phyloP scores from a whole-genome alignment of 2,888 invertebrate species.

The Blera fallax region DNA sequence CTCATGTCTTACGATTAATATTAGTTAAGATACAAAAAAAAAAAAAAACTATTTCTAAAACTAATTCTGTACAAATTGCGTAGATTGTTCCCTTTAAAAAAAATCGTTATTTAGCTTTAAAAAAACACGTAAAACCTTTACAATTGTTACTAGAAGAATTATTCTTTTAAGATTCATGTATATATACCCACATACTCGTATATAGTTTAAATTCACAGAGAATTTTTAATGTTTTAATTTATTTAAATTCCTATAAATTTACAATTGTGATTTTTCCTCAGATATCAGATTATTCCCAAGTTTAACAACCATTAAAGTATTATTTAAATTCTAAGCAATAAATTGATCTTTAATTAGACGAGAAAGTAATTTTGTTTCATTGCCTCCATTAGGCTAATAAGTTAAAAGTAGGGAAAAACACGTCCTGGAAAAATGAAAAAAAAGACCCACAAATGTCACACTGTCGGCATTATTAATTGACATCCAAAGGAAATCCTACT shows the following conservation, averaged over 20 bases:
- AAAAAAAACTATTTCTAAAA: conserved; percentile 25
- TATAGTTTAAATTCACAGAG: conserved; percentile 42
- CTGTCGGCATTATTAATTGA: conserved; percentile 56
- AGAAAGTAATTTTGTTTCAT: conserved; percentile 3
- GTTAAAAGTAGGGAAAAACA: not conserved
- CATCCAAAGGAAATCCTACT: conserved; percentile 29
- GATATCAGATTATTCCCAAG: conserved; percentile 21
- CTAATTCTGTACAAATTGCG: conserved; percentile 46
- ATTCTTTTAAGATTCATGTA: conserved; percentile 57
- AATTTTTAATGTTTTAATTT: not conserved
- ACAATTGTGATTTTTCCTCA: conserved; percentile 30
- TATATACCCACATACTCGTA: conserved; percentile 41
- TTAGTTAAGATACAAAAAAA: conserved; percentile 15
- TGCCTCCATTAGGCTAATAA: not conserved
- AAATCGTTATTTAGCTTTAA: conserved; percentile 68
- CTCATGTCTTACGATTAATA: conserved; percentile 33
- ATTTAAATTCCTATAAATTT: conserved; percentile 7
- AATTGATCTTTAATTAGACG: conserved; percentile 64
- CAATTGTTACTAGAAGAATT: conserved; percentile 40
- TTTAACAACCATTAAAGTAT: conserved; percentile 55
- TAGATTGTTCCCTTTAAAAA: conserved; percentile 69
- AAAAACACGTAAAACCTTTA: conserved; percentile 40
- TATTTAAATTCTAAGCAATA: conserved; percentile 62
- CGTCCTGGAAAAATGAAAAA: not conserved
- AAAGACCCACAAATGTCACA: conserved; percentile 28